Conservation (phyloP, 2,113 vertebrate genomes). For the Rafetus swinhoei region DNA sequence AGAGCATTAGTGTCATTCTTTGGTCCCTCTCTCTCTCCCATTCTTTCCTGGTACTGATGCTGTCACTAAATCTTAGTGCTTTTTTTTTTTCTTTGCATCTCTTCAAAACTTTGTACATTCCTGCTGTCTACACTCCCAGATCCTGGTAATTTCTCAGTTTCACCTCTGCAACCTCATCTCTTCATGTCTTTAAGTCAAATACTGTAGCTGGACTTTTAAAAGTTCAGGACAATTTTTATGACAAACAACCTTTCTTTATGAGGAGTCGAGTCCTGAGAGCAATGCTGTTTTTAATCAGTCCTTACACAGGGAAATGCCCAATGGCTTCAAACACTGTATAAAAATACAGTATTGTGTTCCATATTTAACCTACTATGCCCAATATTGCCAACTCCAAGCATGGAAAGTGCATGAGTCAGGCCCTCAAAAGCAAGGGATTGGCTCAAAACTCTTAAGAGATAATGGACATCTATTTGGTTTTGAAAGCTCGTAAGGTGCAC, state of each 20-base stretch:
- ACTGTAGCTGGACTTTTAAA: not conserved
- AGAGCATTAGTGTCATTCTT: not conserved
- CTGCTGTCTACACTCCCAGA: not conserved
- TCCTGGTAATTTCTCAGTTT: not conserved
- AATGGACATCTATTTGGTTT: no score
- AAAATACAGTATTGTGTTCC: not conserved
- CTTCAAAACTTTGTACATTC: not conserved
- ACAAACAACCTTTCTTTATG: not conserved
- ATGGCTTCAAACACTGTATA: not conserved
- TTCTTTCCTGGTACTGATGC: not conserved
- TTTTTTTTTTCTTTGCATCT: accelerated
- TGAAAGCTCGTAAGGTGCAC: not conserved
- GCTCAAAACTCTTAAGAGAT: no score
- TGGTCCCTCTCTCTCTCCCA: not conserved
- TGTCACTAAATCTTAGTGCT: not conserved
- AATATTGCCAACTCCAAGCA: no score
- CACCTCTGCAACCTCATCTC: not conserved
- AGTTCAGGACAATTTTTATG: not conserved
- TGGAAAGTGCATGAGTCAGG: no score
- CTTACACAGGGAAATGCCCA: not conserved
- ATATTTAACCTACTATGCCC: no score
- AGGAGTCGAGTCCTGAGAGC: not conserved
- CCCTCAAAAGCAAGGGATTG: no score
- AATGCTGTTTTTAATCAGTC: not conserved
- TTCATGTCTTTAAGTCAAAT: not conserved